These are phyloP conservation scores for Lasiurus borealis DNA, from an alignment of 2,113 vertebrate genomes.

Conservation along the genomic window DNA sequence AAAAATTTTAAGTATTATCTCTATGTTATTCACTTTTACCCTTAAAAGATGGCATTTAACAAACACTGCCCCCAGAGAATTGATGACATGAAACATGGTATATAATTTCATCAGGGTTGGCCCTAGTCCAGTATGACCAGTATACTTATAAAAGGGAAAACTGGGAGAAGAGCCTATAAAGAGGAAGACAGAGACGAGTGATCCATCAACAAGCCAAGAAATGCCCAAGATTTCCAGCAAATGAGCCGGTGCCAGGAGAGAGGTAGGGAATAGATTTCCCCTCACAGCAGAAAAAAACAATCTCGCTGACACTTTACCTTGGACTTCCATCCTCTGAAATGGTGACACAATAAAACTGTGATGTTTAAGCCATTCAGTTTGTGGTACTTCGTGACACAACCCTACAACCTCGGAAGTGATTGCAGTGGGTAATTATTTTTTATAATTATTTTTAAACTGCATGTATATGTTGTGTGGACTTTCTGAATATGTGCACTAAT, in stretches of 20 bases:
- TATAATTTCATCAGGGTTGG: neutral
- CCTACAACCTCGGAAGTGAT: neutral
- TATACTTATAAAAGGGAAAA: neutral
- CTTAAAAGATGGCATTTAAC: neutral
- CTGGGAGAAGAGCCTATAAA: neutral
- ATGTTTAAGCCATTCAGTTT: neutral
- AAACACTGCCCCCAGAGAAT: neutral
- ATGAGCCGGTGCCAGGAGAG: neutral
- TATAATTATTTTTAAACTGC: neutral
- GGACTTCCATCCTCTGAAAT: neutral
- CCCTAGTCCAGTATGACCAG: neutral
- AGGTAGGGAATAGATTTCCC: neutral
- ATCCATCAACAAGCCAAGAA: neutral
- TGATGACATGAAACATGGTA: neutral
- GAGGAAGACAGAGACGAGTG: neutral
- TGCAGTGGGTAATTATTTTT: neutral
- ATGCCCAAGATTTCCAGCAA: neutral
- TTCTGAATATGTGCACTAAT: neutral
- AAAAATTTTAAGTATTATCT: neutral
- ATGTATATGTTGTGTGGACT: neutral
- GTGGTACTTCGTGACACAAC: neutral
- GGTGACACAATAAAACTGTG: neutral
- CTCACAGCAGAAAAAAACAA: neutral
- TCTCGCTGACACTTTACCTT: neutral
- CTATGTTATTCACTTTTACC: slow-evolving; percentile 38